Evolutionary conservation across 1,140 invertebrate genomes (phyloP), one percentile per base, ranked within the genome.

Genomic region (Nomia melanderi): DNA sequence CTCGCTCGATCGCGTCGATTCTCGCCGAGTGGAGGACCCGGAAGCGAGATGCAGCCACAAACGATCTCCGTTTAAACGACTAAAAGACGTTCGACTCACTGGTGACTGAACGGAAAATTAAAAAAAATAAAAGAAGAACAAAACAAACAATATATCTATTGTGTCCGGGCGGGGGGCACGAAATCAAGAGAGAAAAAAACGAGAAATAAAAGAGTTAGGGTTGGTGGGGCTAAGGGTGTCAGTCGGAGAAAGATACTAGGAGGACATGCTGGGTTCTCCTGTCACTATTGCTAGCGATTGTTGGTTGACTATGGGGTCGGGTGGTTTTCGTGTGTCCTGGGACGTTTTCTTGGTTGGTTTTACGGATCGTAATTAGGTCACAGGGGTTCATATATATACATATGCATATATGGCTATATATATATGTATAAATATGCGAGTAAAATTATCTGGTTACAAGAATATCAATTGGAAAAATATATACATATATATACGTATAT

Each of bases 271-370:
- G 86, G 91, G 86, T 87, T 91, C 90, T 92, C 91, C 91, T 92
- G 91, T 92, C 91, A 92, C 91, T 92, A 92, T 92, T 84, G 89
- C 90, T 92, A 92, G 90, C 91, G 82, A 88, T 86, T 83, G 78
- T 83, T 88, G 81, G 81, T 89, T 80, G 87, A 85, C 86, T 82
- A 81, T 78, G 27, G 81, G 63, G 67, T 57, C 64, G 41, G 77
- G 59, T 57, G 76, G 65, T 69, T 36, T 72, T 65, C 66, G 54
- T 81, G 75, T 86, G 70, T 86, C 71, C 72, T 81, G 77, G 80
- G 73, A 87, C 71, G 53, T 78, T 71, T 62, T 44, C 41, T 44
- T 60, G 56, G 41, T 50, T 31, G 23, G 41, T 41, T 50, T 12
- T 14, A 36, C 67, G 63, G 76, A 50, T 79, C 71, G 65, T 82